Evolutionary conservation across 2,113 vertebrate species (phyloP), one percentile per base, ranked within the genome.

Genomic region (Hylia prasina): DNA sequence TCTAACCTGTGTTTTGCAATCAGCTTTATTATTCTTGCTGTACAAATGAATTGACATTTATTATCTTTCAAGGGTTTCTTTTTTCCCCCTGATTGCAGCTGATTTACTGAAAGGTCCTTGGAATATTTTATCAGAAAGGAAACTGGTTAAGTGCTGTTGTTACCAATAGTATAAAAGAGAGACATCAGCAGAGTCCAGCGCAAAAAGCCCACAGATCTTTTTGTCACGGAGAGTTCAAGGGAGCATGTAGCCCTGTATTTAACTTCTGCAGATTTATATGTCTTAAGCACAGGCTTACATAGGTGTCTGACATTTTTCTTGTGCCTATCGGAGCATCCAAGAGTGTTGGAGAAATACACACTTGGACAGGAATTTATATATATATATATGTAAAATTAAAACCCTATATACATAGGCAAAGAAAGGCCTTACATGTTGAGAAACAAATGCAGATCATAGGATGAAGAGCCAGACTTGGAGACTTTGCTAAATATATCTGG

Each of bases 11-110:
- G n/a, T 68, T 86, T 90, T 84, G 57, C 56, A 78, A 53, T 82
- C 75, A 85, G 71, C n/a, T 50, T 83, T 51, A 45, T 73, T 90
- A 79, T 69, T 72, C 54, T 83, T 11, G 0, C 75, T 82, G 23
- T 72, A 78, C 40, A 92, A 91, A 82, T 81, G 20, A 96, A 88
- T 56, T 69, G 64, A 71, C 51, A 47, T 87, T 93, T 93, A 72
- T 79, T 91, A 68, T 50, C n/a, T 87, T 70, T 75, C 35, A 39
- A 63, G 15, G 9, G 2, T 8, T 76, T 79, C 22, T 28, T 20
- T 78, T 93, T 92, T 72, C 28, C 4, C 14, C 30, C 31, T 7
- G 6, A 8, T 65, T 88, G 58, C 64, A 90, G 20, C 53, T 47
- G 40, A 61, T 56, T 65, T 89, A 47, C 65, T 84, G 69, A 57